Percentiles rank a stretch among this genome's conserved stretches.
Conservation (phyloP, 2,797 vertebrate genomes). For the Dryobates pubescens region DNA sequence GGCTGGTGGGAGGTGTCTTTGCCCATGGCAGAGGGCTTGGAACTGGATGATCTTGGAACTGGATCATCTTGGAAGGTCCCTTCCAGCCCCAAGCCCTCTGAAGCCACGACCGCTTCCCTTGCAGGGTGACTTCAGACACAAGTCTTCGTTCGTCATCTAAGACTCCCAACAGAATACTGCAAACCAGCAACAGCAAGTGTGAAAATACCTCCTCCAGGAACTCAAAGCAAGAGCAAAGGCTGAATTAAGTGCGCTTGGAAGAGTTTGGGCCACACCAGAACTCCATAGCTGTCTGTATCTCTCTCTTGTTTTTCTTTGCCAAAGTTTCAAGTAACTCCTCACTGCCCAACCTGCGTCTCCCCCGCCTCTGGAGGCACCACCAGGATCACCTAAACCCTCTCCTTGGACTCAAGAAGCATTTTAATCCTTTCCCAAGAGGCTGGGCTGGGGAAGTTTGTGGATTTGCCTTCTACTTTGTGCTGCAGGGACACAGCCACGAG, state of each 20-base stretch:
- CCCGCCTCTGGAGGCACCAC: slow-evolving; percentile 13
- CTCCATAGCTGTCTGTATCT: slow-evolving; percentile 49
- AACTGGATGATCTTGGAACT: no score
- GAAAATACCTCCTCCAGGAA: slow-evolving; percentile 71
- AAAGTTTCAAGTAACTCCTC: slow-evolving; percentile 79
- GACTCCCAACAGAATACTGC: slow-evolving; percentile 2
- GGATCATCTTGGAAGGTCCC: no score
- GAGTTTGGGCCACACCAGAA: slow-evolving; percentile 62
- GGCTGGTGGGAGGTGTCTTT: no score
- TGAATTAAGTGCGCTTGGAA: slow-evolving; percentile 52
- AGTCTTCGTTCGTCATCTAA: slow-evolving; percentile 98
- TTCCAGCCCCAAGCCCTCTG: no score
- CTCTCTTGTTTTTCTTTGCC: slow-evolving; percentile 74
- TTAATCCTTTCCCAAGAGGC: slow-evolving; percentile 42
- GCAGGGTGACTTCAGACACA: slow-evolving; percentile 98
- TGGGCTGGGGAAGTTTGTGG: slow-evolving; percentile 30
- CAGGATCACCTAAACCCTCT: slow-evolving; percentile 11
- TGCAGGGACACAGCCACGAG: slow-evolving; percentile 31
- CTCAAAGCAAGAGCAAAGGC: slow-evolving; percentile 51
- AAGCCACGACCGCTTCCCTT: background rate
- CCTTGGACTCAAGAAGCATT: background rate
- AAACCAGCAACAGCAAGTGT: slow-evolving; percentile 47
- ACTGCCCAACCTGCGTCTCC: slow-evolving; percentile 35
- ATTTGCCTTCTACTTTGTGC: slow-evolving; percentile 44
- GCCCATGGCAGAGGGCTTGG: no score